Percentiles rank a stretch among this genome's conserved stretches.
These are phyloP conservation scores for Pipistrellus pygmaeus DNA, from an alignment of 2,797 vertebrate genomes.

Conservation along the genomic window DNA sequence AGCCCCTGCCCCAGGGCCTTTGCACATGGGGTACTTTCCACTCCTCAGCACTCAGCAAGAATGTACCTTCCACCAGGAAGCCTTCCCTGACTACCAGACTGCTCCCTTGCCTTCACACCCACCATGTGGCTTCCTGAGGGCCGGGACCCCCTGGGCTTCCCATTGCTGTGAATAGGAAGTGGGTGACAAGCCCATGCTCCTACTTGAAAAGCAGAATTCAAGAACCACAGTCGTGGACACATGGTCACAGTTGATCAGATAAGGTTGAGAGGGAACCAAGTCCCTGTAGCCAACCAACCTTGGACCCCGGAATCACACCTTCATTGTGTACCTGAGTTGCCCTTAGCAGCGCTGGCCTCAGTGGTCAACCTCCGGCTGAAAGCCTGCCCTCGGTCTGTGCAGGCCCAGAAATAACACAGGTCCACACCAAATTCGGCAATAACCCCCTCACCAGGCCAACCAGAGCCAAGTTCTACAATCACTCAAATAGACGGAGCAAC, in stretches of 20 bases:
- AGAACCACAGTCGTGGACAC: rapidly evolving
- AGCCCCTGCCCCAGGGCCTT: neutral
- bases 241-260: neutral
- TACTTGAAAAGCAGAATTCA: neutral
- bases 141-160: rapidly evolving
- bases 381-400: neutral
- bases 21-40: rapidly evolving
- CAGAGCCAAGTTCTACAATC: rapidly evolving
- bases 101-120: neutral
- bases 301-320: neutral
- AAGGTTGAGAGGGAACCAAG: rapidly evolving
- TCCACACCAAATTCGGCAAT: neutral
- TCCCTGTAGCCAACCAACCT: neutral
- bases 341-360: no score
- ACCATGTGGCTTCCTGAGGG: neutral
- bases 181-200: rapidly evolving
- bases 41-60: neutral
- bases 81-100: neutral
- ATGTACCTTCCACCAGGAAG: no score
- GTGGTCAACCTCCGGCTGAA: neutral
- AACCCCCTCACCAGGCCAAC: no score
- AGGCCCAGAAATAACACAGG: rapidly evolving
- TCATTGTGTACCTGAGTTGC: no score
- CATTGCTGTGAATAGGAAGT: rapidly evolving
- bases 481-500: neutral